These are phyloP conservation scores for Pseudochirops corinnae DNA, from an alignment of 2,797 vertebrate genomes.

Conservation along the genomic window DNA sequence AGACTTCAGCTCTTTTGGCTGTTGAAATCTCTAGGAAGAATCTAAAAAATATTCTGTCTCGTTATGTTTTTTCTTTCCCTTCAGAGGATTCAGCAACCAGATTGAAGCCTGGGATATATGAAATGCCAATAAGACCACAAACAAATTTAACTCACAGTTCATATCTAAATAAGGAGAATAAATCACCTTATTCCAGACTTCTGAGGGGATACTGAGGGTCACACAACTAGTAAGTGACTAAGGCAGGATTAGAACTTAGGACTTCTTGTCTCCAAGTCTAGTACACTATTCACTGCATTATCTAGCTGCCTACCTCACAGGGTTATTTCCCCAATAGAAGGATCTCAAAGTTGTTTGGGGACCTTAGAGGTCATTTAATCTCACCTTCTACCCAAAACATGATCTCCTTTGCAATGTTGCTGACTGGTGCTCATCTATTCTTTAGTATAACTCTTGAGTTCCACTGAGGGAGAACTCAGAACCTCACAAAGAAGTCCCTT, in stretches of 20 bases:
- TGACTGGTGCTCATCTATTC: background rate
- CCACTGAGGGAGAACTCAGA: background rate
- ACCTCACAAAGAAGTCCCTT: background rate
- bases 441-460: background rate
- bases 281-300: background rate
- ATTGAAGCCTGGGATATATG: slow-evolving; percentile 27
- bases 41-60: slow-evolving; percentile 31
- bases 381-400: background rate
- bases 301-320: background rate
- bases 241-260: background rate
- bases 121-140: slow-evolving; percentile 24
- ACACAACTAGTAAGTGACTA: background rate
- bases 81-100: slow-evolving; percentile 39
- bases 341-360: background rate
- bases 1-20: slow-evolving; percentile 41
- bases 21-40: slow-evolving; percentile 60
- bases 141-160: slow-evolving; percentile 18
- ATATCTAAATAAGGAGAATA: slow-evolving; percentile 33
- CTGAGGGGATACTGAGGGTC: background rate
- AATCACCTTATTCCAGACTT: background rate
- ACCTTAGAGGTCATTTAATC: background rate
- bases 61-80: slow-evolving; percentile 37
- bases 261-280: background rate
- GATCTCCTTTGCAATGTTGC: background rate
- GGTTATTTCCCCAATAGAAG: background rate